Conservation (phyloP, 1,140 invertebrate species). For the Mamestra configurata region DNA sequence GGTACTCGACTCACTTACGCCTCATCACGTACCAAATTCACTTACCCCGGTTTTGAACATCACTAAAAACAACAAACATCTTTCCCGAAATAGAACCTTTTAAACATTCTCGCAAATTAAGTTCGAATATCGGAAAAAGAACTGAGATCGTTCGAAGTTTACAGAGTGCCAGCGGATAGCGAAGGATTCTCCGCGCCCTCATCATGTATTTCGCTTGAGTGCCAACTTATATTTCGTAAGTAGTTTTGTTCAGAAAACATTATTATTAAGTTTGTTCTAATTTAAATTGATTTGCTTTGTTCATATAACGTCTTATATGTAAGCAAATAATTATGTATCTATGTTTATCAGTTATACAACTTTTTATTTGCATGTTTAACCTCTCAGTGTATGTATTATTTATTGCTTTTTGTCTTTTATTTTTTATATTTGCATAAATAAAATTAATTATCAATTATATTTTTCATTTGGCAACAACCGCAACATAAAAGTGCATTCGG, state of each 20-base stretch:
- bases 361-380: no score
- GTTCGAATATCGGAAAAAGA: conserved; percentile 45
- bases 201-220: conserved; percentile 59
- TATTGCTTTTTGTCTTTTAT: no score
- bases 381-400: no score
- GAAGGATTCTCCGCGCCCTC: conserved; percentile 61
- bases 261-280: background rate
- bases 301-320: background rate
- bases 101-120: conserved; percentile 22
- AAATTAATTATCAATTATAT: no score
- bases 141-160: conserved; percentile 62
- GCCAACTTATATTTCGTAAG: conserved; percentile 10
- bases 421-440: no score
- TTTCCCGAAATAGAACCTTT: conserved; percentile 22
- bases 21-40: conserved; percentile 46
- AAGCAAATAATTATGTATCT: no score
- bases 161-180: conserved; percentile 60
- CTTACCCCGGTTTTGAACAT: conserved; percentile 39
- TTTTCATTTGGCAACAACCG: no score
- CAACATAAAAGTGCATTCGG: background rate
- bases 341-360: no score
- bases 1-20: conserved; percentile 44
- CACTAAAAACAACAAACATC: conserved; percentile 30
- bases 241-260: background rate
- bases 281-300: background rate